Percentiles rank a stretch among this genome's conserved stretches.
phyloP scores from a whole-genome alignment of 64 coral and sea anemone genomes.

The Pocillopora verrucosa region DNA sequence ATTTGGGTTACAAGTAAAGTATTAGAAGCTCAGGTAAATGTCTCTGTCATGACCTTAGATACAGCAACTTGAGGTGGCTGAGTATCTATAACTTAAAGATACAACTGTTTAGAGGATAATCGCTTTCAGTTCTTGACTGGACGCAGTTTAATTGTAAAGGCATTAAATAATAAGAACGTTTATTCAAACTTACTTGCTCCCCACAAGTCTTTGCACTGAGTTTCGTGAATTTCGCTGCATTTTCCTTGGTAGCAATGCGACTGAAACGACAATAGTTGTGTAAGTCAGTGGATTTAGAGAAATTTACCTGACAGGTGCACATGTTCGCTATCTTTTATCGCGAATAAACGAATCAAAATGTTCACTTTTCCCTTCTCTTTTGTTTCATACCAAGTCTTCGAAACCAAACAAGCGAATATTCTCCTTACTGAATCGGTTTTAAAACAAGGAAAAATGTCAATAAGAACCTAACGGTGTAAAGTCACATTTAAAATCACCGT shows the following conservation, averaged over 20 bases:
- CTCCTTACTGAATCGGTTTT: no score
- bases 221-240: constrained; percentile 50
- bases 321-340: no score
- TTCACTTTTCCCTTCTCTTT: background rate
- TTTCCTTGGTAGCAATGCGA: constrained; percentile 47
- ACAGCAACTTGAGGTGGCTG: no score
- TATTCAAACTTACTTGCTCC: constrained; percentile 54
- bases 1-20: no score
- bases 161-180: no score
- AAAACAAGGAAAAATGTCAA: background rate
- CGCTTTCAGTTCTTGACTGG: no score
- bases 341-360: background rate
- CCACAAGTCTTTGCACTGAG: constrained; percentile 68
- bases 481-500: background rate
- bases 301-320: no score
- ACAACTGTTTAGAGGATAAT: no score
- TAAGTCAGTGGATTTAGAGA: no score
- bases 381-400: no score
- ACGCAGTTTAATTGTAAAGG: no score
- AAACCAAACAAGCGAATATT: background rate
- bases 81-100: no score
- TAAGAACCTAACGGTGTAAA: background rate
- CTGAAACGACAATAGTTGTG: background rate
- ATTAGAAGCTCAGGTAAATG: background rate
- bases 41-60: background rate